Conservation (phyloP, 2,888 invertebrate species). For the Philereme vetulata region DNA sequence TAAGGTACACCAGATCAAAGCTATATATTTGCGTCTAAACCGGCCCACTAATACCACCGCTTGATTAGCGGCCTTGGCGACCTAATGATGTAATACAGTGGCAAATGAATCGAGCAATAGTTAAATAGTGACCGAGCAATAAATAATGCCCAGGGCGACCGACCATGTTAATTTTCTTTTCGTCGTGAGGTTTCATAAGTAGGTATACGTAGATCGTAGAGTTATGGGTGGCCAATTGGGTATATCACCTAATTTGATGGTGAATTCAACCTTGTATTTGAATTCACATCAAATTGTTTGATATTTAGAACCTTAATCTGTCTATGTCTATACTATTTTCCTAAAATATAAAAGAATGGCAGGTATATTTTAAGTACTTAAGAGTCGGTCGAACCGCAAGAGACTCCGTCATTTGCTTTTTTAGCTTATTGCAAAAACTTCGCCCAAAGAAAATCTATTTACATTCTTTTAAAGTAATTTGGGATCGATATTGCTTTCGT, state of each 20-base stretch:
- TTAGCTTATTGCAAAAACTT: slow-evolving; percentile 16
- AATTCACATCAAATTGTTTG: slow-evolving; percentile 2
- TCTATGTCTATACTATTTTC: too few relatives aligned
- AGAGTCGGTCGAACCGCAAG: not conserved
- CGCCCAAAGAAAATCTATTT: slow-evolving; percentile 16
- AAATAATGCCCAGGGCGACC: slow-evolving; percentile 45
- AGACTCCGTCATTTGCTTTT: slow-evolving; percentile 13
- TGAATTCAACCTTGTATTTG: too few relatives aligned
- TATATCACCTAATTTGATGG: too few relatives aligned
- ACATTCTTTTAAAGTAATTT: slow-evolving; percentile 27
- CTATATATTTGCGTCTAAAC: slow-evolving; percentile 10
- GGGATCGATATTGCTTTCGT: slow-evolving; percentile 21
- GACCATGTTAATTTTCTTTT: slow-evolving; percentile 45
- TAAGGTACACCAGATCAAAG: not conserved
- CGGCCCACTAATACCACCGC: slow-evolving; percentile 23
- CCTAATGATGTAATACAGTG: slow-evolving; percentile 37
- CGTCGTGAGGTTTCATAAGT: slow-evolving; percentile 39
- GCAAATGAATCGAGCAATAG: slow-evolving; percentile 46
- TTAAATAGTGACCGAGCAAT: slow-evolving; percentile 42
- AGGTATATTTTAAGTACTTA: not conserved
- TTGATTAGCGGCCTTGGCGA: slow-evolving; percentile 35
- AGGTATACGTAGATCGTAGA: not conserved
- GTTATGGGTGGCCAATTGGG: too few relatives aligned
- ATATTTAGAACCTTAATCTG: slow-evolving; percentile 2
- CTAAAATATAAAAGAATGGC: not conserved